Percentiles rank a stretch among this genome's conserved stretches.
Evolutionary conservation across 2,888 invertebrate genomes (phyloP).

Genomic region (Cephus spinipes): DNA sequence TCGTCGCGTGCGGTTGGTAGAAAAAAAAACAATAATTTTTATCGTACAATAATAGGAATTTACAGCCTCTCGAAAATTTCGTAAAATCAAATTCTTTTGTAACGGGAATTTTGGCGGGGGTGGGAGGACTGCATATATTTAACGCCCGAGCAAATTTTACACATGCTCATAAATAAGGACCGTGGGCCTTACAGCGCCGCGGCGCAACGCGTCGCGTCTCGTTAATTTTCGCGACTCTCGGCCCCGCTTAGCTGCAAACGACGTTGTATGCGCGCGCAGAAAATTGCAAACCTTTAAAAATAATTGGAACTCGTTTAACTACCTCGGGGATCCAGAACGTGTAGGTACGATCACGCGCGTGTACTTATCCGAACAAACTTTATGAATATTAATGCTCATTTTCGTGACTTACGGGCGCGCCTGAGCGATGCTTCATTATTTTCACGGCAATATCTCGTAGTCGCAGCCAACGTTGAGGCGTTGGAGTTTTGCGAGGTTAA

Average conservation of each 20-base stretch:
- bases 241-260: not conserved
- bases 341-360: conserved; percentile 7
- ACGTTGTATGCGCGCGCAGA: not conserved
- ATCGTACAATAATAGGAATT: not conserved
- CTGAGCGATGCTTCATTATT: conserved; percentile 31
- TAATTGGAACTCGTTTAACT: conserved; percentile 16
- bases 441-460: conserved; percentile 10
- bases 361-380: conserved; percentile 32
- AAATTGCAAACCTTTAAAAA: conserved; percentile 8
- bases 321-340: not conserved
- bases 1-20: no score
- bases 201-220: not conserved
- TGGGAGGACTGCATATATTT: not conserved
- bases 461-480: not conserved
- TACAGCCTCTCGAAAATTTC: not conserved
- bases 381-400: conserved; percentile 49
- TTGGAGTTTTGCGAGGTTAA: not conserved
- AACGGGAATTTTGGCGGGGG: not conserved
- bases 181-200: not conserved
- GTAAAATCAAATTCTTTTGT: not conserved
- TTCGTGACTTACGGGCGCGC: conserved; percentile 39
- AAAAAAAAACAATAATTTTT: no score
- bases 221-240: not conserved
- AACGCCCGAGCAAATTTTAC: not conserved
- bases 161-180: not conserved